A percentile compares a stretch with the other conserved stretches of the same genome.
Evolutionary conservation across 1,140 invertebrate species (phyloP).

Genomic region (Harlomillsia oculata): DNA sequence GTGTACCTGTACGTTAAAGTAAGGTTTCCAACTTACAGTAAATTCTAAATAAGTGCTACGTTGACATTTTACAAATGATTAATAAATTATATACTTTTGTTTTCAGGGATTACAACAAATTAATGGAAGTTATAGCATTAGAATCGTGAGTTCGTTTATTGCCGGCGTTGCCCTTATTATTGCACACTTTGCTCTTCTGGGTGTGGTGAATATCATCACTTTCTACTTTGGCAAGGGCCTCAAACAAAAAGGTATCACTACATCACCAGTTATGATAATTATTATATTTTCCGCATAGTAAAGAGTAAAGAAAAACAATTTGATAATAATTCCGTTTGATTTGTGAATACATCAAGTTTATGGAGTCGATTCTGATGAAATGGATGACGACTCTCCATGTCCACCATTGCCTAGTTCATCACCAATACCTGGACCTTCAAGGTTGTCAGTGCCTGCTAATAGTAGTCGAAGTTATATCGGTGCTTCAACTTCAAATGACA

Average conservation of each 20-base stretch:
- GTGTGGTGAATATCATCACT: conserved; percentile 4
- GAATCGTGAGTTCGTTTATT: conserved; percentile 9
- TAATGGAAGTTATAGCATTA: conserved; percentile 3
- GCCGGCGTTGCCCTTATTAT: conserved; percentile 7
- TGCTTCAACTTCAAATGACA: not conserved
- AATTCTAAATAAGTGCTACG: not conserved
- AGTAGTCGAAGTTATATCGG: too few relatives aligned
- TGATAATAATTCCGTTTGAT: not conserved
- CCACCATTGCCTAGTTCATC: not conserved
- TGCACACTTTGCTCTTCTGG: conserved; percentile 27
- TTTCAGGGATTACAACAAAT: not conserved
- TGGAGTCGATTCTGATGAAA: conserved; percentile 1
- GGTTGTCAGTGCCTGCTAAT: too few relatives aligned
- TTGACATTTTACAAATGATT: not conserved
- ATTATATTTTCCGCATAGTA: not conserved
- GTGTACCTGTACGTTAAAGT: conserved; percentile 25
- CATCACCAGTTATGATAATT: not conserved
- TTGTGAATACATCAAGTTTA: conserved; percentile 5
- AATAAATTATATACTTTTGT: not conserved
- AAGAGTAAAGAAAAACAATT: not conserved
- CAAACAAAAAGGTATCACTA: conserved; percentile 10
- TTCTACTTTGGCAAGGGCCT: conserved; percentile 28
- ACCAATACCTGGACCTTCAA: not conserved
- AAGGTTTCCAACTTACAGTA: not conserved
- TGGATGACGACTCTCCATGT: too few relatives aligned